Conservation (phyloP, 2,888 invertebrate species). For the Matsumyia berberina region DNA sequence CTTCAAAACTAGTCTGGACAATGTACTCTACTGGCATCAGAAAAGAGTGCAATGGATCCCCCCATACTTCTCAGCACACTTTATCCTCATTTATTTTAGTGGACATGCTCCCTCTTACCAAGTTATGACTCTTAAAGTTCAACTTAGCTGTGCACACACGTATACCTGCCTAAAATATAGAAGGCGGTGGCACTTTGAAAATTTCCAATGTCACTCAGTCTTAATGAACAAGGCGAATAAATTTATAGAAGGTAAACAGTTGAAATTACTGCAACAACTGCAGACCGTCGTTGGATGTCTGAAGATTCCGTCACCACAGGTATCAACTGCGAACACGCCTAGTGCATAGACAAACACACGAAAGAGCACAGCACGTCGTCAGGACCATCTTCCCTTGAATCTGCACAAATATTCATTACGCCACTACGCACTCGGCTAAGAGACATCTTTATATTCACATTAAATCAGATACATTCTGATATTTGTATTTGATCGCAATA, state of each 20-base stretch:
- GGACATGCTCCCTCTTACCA: not conserved
- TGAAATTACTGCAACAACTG: constrained; percentile 31
- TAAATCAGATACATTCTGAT: constrained; percentile 75
- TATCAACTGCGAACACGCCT: constrained; percentile 19
- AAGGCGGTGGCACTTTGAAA: constrained; percentile 10
- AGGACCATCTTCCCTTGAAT: constrained; percentile 13
- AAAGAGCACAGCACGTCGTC: not conserved
- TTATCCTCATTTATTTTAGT: not conserved
- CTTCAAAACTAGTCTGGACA: too few species aligned
- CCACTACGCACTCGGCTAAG: constrained; percentile 62
- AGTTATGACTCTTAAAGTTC: constrained; percentile 6
- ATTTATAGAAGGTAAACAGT: constrained; percentile 34
- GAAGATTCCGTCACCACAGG: constrained; percentile 61
- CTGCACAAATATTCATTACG: constrained; percentile 72
- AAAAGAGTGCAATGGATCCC: too few species aligned
- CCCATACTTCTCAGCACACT: too few species aligned
- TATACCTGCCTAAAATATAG: not conserved
- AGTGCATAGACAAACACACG: not conserved
- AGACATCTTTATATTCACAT: constrained; percentile 76
- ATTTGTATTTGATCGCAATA: constrained; percentile 76
- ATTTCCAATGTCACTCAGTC: constrained; percentile 43
- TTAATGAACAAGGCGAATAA: constrained; percentile 43
- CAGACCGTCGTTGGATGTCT: constrained; percentile 24
- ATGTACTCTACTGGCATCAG: too few species aligned
- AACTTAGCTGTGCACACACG: not conserved